These are phyloP conservation scores for Empidonax traillii DNA, from an alignment of 2,113 vertebrate species.

Conservation along the genomic window DNA sequence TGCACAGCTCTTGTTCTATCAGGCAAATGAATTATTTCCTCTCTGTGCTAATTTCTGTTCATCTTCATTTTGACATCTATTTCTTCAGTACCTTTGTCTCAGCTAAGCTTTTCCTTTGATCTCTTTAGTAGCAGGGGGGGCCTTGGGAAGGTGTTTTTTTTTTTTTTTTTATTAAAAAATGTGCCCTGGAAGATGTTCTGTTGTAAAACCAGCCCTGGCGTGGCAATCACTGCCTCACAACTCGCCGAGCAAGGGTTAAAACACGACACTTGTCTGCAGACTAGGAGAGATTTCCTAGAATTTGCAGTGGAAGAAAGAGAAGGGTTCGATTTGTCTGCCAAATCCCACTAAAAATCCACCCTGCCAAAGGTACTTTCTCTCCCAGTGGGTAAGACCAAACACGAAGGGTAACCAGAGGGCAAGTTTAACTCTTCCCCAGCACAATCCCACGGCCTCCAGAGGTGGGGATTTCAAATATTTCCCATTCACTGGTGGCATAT, in stretches of 20 bases:
- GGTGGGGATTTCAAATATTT: neutral
- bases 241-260: neutral
- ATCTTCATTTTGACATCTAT: neutral
- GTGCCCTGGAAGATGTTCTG: neutral
- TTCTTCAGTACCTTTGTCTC: neutral
- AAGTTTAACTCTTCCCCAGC: neutral
- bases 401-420: neutral
- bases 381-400: neutral
- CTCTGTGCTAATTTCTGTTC: neutral
- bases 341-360: neutral
- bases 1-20: neutral
- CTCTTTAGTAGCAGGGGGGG: neutral
- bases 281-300: neutral
- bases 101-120: conserved; percentile 46
- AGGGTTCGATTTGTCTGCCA: neutral
- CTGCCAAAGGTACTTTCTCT: neutral
- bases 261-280: neutral
- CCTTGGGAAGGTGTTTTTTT: neutral
- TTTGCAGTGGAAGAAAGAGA: neutral
- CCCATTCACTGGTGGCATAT: neutral
- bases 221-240: neutral
- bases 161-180: conserved; percentile 32
- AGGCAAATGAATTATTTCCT: neutral
- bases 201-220: neutral
- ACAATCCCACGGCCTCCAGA: neutral